Conservation (phyloP, 2,113 vertebrate species). For the Gobius niger region DNA sequence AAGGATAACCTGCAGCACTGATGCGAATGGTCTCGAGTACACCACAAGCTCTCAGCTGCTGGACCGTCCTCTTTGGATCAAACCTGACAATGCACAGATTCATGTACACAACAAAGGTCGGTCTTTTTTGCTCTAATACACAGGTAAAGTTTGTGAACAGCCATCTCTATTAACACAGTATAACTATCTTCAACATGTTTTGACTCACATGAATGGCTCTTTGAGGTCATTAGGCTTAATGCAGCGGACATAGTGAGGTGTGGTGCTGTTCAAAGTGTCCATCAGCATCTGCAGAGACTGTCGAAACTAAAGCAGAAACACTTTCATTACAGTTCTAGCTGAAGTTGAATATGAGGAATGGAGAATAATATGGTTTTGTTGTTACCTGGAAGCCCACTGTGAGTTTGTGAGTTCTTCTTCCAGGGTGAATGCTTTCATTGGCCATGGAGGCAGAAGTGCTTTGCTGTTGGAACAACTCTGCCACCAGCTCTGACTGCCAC, state of each 20-base stretch:
- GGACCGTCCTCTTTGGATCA: conserved; percentile 78
- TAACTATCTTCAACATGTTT: background rate
- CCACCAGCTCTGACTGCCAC: conserved; percentile 75
- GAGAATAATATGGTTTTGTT: background rate
- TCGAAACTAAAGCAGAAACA: conserved; percentile 69
- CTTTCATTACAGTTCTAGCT: background rate
- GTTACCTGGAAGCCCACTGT: conserved; percentile 79
- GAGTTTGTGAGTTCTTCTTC: conserved; percentile 71
- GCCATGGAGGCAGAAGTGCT: conserved; percentile 28
- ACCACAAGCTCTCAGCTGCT: conserved; percentile 81
- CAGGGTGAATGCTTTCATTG: conserved; percentile 58
- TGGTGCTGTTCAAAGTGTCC: conserved; percentile 79
- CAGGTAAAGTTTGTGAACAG: background rate
- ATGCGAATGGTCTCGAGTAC: conserved; percentile 82
- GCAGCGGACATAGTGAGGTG: conserved; percentile 81
- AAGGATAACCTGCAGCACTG: conserved; percentile 81
- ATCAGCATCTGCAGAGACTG: conserved; percentile 78
- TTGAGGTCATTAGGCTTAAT: conserved; percentile 85
- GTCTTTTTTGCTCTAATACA: too few species aligned
- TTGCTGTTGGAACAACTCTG: conserved; percentile 77
- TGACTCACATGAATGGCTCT: conserved; percentile 72
- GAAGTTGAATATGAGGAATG: background rate
- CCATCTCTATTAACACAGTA: background rate
- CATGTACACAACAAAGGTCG: background rate
- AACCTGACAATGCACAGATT: conserved; percentile 57